Evolutionary conservation across 2,113 vertebrate genomes (phyloP), one percentile per base, ranked within the genome.

Genomic region (Arenaria interpres): DNA sequence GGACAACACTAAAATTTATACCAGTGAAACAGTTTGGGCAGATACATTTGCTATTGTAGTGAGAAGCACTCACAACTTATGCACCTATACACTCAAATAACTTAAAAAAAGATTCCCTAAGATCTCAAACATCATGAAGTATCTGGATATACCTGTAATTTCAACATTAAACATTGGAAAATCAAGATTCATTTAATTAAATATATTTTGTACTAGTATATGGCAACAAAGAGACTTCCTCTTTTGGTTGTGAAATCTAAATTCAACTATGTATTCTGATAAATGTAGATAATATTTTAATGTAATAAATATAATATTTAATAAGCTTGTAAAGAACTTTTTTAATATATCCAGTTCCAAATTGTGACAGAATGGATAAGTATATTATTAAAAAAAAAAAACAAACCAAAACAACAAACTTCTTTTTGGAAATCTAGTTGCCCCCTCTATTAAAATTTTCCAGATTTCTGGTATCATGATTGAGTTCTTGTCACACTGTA

Each of bases 21-120:
- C 16, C 24, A 54, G 16, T 39, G 14, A 62, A 87, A 77, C 23
- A 8, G 2, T 32, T 90, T 24, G 14, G 23, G 17, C 17, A 72
- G 32, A 57, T n/a, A 28, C 1, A 22, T 46, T 37, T 67, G 10
- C 78, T 71, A 51, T 7, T 21, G 30, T 20, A 48, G 7, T 54
- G 14, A 75, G 21, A 85, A 75, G 17, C 5, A 27, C 8, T 85
- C n/a, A 41, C 1, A 11, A 33, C 5, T 66, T 46, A 17, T 48
- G 12, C 5, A 37, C 13, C 37, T 3, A 1, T 2, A n/a, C 6
- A 78, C 0, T 1, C 5, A 88, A 50, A 78, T 17, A 67, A 62
- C 53, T 48, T 39, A 3, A 7, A 59, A 69, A 76, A 56, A 33
- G 1, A 17, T 25, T 62, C 39, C 7, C 21, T 39, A 43, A 66